Conservation (phyloP, 2,113 vertebrate genomes). For the Porphyrio hochstetteri region DNA sequence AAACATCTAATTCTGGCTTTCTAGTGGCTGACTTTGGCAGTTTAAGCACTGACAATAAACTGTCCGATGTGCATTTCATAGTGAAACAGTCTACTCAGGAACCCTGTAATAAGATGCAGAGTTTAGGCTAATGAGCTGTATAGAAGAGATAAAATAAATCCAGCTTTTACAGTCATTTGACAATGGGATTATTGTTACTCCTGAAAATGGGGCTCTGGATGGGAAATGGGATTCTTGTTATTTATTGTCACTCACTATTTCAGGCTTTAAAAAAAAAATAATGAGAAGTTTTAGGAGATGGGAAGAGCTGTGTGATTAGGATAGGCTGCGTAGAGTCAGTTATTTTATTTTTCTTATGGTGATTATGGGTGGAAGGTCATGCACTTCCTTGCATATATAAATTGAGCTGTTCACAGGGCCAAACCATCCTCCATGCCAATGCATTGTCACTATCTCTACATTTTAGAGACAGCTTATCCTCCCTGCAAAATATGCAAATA, state of each 20-base stretch:
- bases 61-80: background rate
- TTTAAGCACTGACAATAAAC: background rate
- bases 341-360: constrained; percentile 7
- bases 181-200: constrained; percentile 62
- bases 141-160: constrained; percentile 59
- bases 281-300: background rate
- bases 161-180: constrained; percentile 58
- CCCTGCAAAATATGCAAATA: background rate
- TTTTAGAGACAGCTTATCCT: rapidly evolving
- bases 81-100: constrained; percentile 31
- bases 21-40: background rate
- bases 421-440: background rate
- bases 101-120: constrained; percentile 61
- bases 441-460: background rate
- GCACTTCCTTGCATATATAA: background rate
- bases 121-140: constrained; percentile 69
- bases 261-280: constrained; percentile 14
- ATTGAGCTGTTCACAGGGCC: background rate
- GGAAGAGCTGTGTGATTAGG: constrained; percentile 1
- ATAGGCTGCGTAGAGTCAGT: background rate
- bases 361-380: background rate
- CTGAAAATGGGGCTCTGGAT: constrained; percentile 26
- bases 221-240: constrained; percentile 35
- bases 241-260: constrained; percentile 43
- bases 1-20: background rate